Evolutionary conservation across 2,888 invertebrate species (phyloP).

Genomic region (Acleris holmiana): DNA sequence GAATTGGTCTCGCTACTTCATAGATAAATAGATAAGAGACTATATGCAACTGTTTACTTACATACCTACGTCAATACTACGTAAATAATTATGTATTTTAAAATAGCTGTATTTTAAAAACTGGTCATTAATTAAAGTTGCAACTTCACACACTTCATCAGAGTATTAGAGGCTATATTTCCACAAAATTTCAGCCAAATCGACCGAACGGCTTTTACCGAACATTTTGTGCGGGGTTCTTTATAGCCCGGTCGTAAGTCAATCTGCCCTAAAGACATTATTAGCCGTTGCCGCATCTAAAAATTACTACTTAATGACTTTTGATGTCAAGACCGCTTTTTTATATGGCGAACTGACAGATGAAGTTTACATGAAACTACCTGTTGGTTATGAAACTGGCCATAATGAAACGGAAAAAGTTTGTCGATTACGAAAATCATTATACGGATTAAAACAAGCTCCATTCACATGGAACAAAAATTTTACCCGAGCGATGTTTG

Average conservation of each 20-base stretch:
- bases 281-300: neutral
- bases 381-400: neutral
- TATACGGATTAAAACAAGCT: neutral
- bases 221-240: too few species aligned
- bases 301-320: neutral
- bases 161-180: too few species aligned
- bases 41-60: too few species aligned
- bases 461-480: constrained; percentile 10
- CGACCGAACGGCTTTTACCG: too few species aligned
- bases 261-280: constrained; percentile 1
- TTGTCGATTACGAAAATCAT: neutral
- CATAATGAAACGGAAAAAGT: neutral
- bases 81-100: too few species aligned
- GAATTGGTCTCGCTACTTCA: too few species aligned
- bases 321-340: constrained; percentile 1
- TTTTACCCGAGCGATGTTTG: neutral
- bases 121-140: too few species aligned
- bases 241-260: constrained; percentile 7
- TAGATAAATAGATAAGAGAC: too few species aligned
- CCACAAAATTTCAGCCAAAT: too few species aligned
- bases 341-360: neutral
- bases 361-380: neutral
- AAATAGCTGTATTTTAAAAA: too few species aligned
- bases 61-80: too few species aligned
- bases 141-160: too few species aligned